Evolutionary conservation across 2,888 invertebrate genomes (phyloP).

Genomic region (Ophion slaviceki): DNA sequence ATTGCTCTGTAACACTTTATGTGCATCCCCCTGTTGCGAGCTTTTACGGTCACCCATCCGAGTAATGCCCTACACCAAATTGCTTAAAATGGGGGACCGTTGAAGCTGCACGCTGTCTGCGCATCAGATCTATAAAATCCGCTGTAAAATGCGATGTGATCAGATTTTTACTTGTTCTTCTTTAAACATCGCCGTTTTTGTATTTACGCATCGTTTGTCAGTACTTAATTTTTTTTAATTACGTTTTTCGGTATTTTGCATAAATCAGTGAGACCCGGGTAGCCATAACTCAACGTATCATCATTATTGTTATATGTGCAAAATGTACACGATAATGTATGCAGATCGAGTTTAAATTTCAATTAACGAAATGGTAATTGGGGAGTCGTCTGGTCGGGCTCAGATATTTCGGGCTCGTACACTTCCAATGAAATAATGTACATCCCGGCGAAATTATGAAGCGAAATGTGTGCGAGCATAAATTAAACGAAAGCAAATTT

Average conservation of each 20-base stretch:
- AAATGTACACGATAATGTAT: constrained; percentile 3
- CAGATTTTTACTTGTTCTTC: too few relatives aligned
- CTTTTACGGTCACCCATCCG: too few relatives aligned
- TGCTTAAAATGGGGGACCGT: too few relatives aligned
- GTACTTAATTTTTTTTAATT: too few relatives aligned
- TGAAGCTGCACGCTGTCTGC: too few relatives aligned
- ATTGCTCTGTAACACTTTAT: too few relatives aligned
- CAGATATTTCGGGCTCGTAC: constrained; percentile 10
- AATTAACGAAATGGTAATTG: constrained; percentile 37
- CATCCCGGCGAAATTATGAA: not conserved
- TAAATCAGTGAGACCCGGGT: constrained; percentile 20
- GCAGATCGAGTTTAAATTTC: constrained; percentile 34
- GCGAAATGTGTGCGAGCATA: not conserved
- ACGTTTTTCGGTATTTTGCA: constrained; percentile 16
- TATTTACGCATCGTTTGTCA: too few relatives aligned
- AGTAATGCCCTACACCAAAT: too few relatives aligned
- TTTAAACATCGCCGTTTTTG: too few relatives aligned
- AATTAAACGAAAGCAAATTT: not conserved
- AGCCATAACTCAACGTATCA: constrained; percentile 24
- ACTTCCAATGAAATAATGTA: constrained; percentile 14
- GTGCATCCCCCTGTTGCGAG: too few relatives aligned
- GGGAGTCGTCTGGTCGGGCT: constrained; percentile 4
- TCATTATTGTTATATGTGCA: constrained; percentile 26
- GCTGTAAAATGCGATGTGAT: too few relatives aligned
- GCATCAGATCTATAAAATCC: too few relatives aligned